Base-by-base conservation (phyloP, 2,113 vertebrate species). In the Pelobates fuscus region DNA sequence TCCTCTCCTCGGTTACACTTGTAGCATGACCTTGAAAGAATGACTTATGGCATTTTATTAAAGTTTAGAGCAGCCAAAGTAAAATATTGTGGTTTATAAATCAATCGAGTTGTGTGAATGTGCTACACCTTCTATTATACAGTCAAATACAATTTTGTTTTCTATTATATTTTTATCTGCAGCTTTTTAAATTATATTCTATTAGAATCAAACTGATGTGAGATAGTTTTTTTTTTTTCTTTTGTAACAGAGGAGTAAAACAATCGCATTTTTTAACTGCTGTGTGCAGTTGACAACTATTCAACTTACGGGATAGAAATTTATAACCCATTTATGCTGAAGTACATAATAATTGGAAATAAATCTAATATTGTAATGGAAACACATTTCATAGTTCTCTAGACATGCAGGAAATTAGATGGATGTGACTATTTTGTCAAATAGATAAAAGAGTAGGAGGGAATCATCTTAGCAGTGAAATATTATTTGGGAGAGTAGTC, bases 361-460 rank as follows among this genome's bases (percentile, higher is more conserved):
- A 72, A 62, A 54, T 63, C 61, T 6, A 32, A 27, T 8, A 37
- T 37, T 32, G 4, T 17, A 46, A 49, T 62, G 49, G 7, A 29
- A 62, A 52, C 15, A 24, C 26, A 71, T 72, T 52, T 23, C 27
- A 25, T 25, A 18, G 32, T 26, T 72, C 44, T 49, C 7, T 8
- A 61, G 37, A 49, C 58, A 61, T 49, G 2, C 27, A 24, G 18
- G 15, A 30, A 54, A 63, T 30, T n/a, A 62, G 25, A 49, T 61
- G 26, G 10, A 61, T 27, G 17, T 41, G 59, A 37, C 8, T 5
- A 12, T 52, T 25, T 37, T 72, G 14, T 72, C 15, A 25, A 71
- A 72, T 54, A 72, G 59, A 63, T 54, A 54, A 63, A 64, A 54
- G 59, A 62, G 44, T 72, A 24, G 12, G 11, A 58, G 27, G 32